Conservation (phyloP, 2,888 invertebrate genomes). For the Hirudinaria manillensis region DNA sequence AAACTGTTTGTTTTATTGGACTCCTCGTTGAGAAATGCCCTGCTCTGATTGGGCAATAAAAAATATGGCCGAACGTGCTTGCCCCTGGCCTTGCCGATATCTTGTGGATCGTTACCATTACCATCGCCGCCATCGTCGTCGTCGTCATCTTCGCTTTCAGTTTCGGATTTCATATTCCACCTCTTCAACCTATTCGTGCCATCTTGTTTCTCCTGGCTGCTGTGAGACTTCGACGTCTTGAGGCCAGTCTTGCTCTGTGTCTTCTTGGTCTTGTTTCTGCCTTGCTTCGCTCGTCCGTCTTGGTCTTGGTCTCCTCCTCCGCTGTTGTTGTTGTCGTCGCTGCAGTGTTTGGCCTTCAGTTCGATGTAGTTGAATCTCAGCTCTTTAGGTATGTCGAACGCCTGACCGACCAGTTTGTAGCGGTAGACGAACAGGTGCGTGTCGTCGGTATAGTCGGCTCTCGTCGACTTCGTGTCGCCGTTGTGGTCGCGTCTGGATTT, state of each 20-base stretch:
- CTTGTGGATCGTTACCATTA: background rate
- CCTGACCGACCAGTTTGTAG: conserved; percentile 40
- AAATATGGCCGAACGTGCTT: no score
- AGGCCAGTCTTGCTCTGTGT: background rate
- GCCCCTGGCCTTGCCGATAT: background rate
- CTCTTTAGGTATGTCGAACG: conserved; percentile 36
- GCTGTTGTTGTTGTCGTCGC: background rate
- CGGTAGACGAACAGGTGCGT: background rate
- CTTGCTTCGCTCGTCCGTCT: background rate
- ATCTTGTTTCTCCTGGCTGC: background rate
- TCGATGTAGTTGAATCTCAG: conserved; percentile 35
- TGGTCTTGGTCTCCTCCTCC: background rate
- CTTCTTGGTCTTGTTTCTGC: conserved; percentile 11
- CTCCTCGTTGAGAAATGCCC: no score
- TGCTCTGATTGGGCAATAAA: no score
- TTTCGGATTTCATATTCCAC: background rate
- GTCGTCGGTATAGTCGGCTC: background rate
- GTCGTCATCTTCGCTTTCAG: conserved; percentile 12
- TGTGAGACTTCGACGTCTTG: background rate
- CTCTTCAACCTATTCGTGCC: background rate
- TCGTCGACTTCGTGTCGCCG: background rate
- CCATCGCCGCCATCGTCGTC: conserved; percentile 11
- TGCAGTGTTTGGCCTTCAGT: background rate
- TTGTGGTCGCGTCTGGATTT: background rate
- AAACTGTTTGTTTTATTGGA: no score